Base-by-base conservation (phyloP, 2,888 invertebrate species). In the Drosophila percnosoma region DNA sequence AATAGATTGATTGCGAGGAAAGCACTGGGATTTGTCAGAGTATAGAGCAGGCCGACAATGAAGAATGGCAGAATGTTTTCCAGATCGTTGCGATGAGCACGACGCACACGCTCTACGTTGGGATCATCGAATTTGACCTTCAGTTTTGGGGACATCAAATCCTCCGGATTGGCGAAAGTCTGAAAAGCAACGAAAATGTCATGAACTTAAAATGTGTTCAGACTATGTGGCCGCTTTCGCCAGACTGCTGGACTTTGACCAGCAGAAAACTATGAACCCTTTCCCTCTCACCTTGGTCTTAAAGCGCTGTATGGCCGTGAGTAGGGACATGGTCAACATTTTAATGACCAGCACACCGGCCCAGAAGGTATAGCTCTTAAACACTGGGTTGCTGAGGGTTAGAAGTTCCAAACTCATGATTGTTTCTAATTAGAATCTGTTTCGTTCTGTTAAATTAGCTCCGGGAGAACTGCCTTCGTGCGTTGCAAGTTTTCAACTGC, bases 21-120 rank as follows among this genome's bases (percentile, higher is more conserved):
- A 5, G 92, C 83, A 31, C 87, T 82, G 7, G 95, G 95, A 53
- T 93, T 92, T 0, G 94, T 94, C 66, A 94, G 75, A 0, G 94
- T 91, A 88, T 94, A 95, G 15, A 94, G 91, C 2, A 94, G 89
- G 11, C 94, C 94, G 69, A 94, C 86, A 31, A 93, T 78, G 36
- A 94, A 92, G 88, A 95, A 95, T 7, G 94, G 93, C 4, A 94
- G 87, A 73, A 95, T 94, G 89, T 95, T 95, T 89, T 95, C 95
- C 80, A 95, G 82, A 89, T 95, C 95, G 83, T 95, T 95, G 76
- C 93, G 93, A 83, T 95, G 95, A 7, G 94, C 95, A 79, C 95
- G 91, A 87, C 94, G 92, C 7, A 94, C 93, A 73, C 94, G 92
- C 85, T 95, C 94, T 13, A 95, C 94, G 75, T 94, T 93, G 11